A percentile compares a stretch with the other conserved stretches of the same genome.
These are phyloP conservation scores for Mesorhabditis spiculigera DNA, from an alignment of 2,888 invertebrate genomes.

Conservation along the genomic window DNA sequence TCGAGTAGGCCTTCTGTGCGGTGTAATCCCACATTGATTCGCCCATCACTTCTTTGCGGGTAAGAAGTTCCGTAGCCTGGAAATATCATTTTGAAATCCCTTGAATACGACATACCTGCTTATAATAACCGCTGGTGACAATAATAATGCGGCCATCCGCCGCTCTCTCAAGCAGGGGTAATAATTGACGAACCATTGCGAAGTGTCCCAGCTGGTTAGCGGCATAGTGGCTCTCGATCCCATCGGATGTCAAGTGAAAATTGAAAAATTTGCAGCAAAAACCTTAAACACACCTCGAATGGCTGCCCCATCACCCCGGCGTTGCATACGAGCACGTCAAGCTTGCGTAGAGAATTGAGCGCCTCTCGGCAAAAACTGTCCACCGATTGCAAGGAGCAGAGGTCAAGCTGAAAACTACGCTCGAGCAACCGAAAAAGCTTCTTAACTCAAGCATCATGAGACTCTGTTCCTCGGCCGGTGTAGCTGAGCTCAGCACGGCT, in stretches of 20 bases:
- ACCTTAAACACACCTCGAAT: constrained; percentile 42
- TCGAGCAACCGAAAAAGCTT: background rate
- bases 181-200: constrained; percentile 66
- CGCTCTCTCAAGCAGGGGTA: constrained; percentile 67
- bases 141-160: constrained; percentile 63
- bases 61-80: background rate
- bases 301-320: constrained; percentile 71
- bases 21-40: constrained; percentile 37
- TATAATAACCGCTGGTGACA: constrained; percentile 58
- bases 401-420: constrained; percentile 27
- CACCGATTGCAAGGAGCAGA: constrained; percentile 32
- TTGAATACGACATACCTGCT: constrained; percentile 29
- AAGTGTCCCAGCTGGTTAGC: constrained; percentile 83
- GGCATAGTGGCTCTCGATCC: constrained; percentile 77
- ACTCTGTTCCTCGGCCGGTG: constrained; percentile 9
- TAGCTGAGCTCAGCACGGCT: constrained; percentile 8
- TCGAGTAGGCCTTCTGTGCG: constrained; percentile 51
- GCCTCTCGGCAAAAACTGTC: constrained; percentile 29
- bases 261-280: background rate
- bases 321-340: constrained; percentile 77
- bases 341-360: constrained; percentile 40
- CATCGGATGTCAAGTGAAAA: constrained; percentile 68
- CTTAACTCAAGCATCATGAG: background rate
- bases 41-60: constrained; percentile 21
- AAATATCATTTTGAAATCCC: background rate